Conservation (phyloP, 2,113 vertebrate genomes). For the Sturnus vulgaris region DNA sequence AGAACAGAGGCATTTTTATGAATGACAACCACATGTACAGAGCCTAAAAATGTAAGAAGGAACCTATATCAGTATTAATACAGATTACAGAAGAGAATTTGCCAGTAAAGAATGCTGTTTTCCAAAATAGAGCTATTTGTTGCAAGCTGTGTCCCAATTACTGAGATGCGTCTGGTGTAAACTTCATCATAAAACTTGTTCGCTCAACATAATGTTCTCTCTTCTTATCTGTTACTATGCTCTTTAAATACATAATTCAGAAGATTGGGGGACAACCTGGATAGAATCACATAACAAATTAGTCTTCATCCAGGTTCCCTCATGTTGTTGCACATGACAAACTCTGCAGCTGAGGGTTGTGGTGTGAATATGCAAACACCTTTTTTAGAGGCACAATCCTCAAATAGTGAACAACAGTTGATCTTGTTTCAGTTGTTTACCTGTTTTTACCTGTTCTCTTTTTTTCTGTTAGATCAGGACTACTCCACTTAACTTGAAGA, state of each 20-base stretch:
- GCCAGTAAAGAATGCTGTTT: not conserved
- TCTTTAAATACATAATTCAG: not conserved
- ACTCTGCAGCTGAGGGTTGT: not conserved
- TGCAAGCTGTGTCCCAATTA: not conserved
- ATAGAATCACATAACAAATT: not conserved
- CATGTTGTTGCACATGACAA: not conserved
- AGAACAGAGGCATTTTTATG: not conserved
- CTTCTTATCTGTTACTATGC: not conserved
- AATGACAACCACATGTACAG: not conserved
- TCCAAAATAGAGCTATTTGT: not conserved
- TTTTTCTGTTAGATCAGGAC: not conserved
- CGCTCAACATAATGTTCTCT: not conserved
- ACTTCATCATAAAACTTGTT: not conserved
- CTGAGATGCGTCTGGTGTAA: not conserved
- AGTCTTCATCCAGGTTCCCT: not conserved
- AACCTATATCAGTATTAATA: constrained; percentile 48
- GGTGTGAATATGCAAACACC: not conserved
- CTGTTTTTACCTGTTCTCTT: not conserved
- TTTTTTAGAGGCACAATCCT: not conserved
- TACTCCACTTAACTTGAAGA: not conserved
- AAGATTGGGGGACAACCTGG: not conserved
- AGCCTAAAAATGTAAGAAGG: not conserved
- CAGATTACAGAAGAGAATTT: constrained; percentile 7
- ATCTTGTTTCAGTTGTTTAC: not conserved
- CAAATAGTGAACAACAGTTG: not conserved